These are phyloP conservation scores for Cerastis leucographa DNA, from an alignment of 2,888 invertebrate species.

Conservation along the genomic window DNA sequence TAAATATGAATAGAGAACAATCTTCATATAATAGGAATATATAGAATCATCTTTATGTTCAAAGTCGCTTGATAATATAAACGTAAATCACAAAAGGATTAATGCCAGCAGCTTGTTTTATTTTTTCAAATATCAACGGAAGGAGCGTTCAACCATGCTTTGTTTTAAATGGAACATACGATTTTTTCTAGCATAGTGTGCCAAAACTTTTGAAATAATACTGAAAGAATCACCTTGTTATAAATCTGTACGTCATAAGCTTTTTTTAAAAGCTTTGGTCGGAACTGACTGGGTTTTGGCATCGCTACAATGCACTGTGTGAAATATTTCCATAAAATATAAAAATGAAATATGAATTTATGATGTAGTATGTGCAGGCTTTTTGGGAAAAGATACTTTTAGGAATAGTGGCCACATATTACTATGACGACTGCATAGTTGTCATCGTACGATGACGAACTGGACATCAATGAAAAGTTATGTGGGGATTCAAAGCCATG, in stretches of 20 bases:
- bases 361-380: background rate
- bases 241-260: conserved; percentile 46
- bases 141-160: conserved; percentile 26
- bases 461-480: background rate
- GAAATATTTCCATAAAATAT: conserved; percentile 40
- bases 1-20: background rate
- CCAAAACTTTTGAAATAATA: conserved; percentile 46
- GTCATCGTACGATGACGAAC: no score
- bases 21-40: no score
- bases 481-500: background rate
- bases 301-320: conserved; percentile 43
- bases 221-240: conserved; percentile 45
- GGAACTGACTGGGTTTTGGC: conserved; percentile 45
- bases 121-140: conserved; percentile 17
- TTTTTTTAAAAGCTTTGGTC: conserved; percentile 50
- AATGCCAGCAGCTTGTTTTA: conserved; percentile 19
- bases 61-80: background rate
- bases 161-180: conserved; percentile 32
- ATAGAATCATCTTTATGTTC: no score
- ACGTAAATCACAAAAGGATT: conserved; percentile 10
- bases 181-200: conserved; percentile 34
- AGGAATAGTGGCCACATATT: background rate
- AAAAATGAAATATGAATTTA: conserved; percentile 19
- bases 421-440: background rate
- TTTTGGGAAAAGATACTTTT: background rate